Conservation (phyloP, 1,140 invertebrate genomes). For the Aphaenogaster ashmeadi region DNA sequence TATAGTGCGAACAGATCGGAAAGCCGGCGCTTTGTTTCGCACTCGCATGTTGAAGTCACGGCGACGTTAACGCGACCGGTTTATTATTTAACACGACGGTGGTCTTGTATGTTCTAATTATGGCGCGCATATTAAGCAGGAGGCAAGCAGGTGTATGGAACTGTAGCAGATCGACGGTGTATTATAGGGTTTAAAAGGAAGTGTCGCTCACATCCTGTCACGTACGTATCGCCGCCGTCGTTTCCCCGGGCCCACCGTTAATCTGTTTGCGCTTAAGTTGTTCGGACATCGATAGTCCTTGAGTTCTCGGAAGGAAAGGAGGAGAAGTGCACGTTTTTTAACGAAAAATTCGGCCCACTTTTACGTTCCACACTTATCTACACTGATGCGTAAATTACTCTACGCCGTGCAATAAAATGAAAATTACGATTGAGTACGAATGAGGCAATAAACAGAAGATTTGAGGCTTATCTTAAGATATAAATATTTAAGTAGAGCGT, state of each 20-base stretch:
- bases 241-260: conserved; percentile 57
- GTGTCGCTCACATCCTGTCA: conserved; percentile 84
- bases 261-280: conserved; percentile 63
- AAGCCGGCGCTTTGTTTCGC: conserved; percentile 4
- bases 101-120: conserved; percentile 80
- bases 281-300: conserved; percentile 19
- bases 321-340: neutral
- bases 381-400: conserved; percentile 11
- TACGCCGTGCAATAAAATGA: conserved; percentile 2
- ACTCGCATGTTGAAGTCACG: neutral
- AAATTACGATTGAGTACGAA: neutral
- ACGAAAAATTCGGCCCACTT: conserved; percentile 5
- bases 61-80: conserved; percentile 52
- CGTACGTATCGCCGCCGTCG: conserved; percentile 69
- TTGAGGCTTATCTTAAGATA: neutral
- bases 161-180: conserved; percentile 80
- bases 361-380: neutral
- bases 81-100: conserved; percentile 76
- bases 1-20: neutral
- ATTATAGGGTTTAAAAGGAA: conserved; percentile 81
- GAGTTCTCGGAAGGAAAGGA: conserved; percentile 6
- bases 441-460: neutral
- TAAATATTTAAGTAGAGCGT: neutral
- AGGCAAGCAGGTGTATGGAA: conserved; percentile 81
- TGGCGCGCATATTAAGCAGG: conserved; percentile 76